Conservation (phyloP, 2,888 invertebrate species). For the Lycaena phlaeas region DNA sequence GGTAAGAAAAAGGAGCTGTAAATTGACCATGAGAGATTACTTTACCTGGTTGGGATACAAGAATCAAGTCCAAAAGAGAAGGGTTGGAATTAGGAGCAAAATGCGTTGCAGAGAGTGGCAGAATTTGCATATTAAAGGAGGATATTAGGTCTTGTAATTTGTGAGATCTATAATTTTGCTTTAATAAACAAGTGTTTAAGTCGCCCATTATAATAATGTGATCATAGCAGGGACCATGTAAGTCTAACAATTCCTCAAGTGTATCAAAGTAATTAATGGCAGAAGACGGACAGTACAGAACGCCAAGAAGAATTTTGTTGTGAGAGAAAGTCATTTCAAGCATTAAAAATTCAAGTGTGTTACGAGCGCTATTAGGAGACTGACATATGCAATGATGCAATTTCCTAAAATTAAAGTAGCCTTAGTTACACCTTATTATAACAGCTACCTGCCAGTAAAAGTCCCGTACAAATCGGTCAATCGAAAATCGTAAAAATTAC, state of each 20-base stretch:
- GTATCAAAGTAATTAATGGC: constrained; percentile 6
- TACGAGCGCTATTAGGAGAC: constrained; percentile 1
- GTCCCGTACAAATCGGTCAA: too few species aligned
- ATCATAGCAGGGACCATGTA: constrained; percentile 1
- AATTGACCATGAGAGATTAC: not conserved
- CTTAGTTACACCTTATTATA: too few species aligned
- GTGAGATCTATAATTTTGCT: constrained; percentile 7
- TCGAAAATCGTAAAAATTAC: too few species aligned
- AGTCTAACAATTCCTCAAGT: constrained; percentile 6
- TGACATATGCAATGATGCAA: too few species aligned
- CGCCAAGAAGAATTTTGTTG: constrained; percentile 6
- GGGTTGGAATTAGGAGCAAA: constrained; percentile 6
- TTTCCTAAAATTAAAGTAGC: too few species aligned
- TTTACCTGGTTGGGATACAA: constrained; percentile 4
- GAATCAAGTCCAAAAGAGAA: constrained; percentile 6
- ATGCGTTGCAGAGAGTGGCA: constrained; percentile 9
- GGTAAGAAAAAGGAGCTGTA: not conserved
- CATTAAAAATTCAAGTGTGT: constrained; percentile 10
- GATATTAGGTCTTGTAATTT: constrained; percentile 7
- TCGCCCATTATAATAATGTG: too few species aligned
- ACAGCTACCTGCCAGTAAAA: too few species aligned
- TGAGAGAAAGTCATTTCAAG: constrained; percentile 7
- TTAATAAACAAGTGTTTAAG: too few species aligned
- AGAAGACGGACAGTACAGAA: constrained; percentile 7
- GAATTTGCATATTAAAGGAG: constrained; percentile 8